Percentiles rank a stretch among this genome's conserved stretches.
phyloP scores from a whole-genome alignment of 2,888 invertebrate species.

The Drosophila fulvimacula region DNA sequence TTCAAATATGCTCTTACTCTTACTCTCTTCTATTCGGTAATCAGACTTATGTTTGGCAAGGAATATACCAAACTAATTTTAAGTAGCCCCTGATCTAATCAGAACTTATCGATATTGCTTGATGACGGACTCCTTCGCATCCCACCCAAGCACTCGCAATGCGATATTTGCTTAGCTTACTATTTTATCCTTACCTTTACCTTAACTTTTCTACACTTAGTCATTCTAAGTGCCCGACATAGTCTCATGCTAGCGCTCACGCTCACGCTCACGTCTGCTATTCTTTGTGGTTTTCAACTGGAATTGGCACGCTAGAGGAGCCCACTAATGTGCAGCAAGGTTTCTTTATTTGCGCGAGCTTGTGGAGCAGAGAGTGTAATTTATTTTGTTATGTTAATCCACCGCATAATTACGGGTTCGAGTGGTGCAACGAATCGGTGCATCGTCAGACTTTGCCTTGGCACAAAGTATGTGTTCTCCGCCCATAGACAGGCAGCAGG shows the following conservation, averaged over 20 bases:
- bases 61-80: background rate
- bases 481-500: background rate
- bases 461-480: background rate
- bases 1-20: background rate
- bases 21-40: background rate
- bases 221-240: no score
- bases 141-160: no score
- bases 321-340: background rate
- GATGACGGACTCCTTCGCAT: slow-evolving; percentile 6
- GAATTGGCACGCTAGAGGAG: background rate
- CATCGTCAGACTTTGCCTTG: background rate
- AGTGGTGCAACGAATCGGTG: slow-evolving; percentile 27
- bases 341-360: slow-evolving; percentile 2
- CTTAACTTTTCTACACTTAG: no score
- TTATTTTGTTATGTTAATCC: slow-evolving; percentile 58
- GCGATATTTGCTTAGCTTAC: no score
- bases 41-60: background rate
- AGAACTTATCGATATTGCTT: background rate
- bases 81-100: background rate
- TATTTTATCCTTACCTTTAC: no score
- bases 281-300: slow-evolving; percentile 8
- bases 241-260: slow-evolving; percentile 23
- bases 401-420: slow-evolving; percentile 56
- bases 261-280: slow-evolving; percentile 12
- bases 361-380: slow-evolving; percentile 41